Base-by-base conservation (phyloP, 2,113 vertebrate species). In the Physeter macrocephalus region DNA sequence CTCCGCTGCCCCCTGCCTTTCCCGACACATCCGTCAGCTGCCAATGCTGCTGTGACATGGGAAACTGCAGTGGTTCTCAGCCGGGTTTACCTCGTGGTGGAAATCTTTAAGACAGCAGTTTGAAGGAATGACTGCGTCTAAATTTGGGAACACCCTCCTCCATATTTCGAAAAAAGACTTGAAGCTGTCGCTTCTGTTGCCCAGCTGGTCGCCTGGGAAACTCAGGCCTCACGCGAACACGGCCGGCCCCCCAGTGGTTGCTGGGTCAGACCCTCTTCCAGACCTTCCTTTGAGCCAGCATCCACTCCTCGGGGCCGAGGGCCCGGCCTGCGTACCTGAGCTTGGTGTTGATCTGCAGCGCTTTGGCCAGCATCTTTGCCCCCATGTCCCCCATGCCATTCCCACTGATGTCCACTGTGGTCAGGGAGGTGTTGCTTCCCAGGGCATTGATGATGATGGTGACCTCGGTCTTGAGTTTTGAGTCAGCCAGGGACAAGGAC, bases 381-480 rank as follows among this genome's bases (percentile, higher is more conserved):
- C 99, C 99, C 99, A 99, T 99, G 97, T 99, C 99, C 2, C 99
- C 99, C 99, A 99, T 99, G 31, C 98, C 99, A 27, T 99, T 99
- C 72, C 99, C 99, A 61, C 99, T 99, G 98, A 99, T 99, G 98
- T 99, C 99, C 91, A 99, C 99, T 96, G 99, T 99, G 72, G 99
- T 99, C 94, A 99, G 99, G 5, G 99, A 99, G 67, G 99, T 99
- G 98, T 99, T 99, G 99, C 99, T 99, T 72, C 99, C 99, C 95
- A 99, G 98, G 34, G 99, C 99, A 49, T 99, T 99, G 98, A 99
- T 99, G 88, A 99, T 98, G 54, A 99, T 99, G 97, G 99, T 99
- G 93, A 99, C 98, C 93, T 99, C 99, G 0, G 98, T 99, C 98
- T 99, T 99, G 95, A 99, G 98, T 96, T 99, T 99, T 52, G 99